phyloP scores from a whole-genome alignment of 37 sponge, comb jelly and placozoan genomes.

The Chondrosia reniformis region DNA sequence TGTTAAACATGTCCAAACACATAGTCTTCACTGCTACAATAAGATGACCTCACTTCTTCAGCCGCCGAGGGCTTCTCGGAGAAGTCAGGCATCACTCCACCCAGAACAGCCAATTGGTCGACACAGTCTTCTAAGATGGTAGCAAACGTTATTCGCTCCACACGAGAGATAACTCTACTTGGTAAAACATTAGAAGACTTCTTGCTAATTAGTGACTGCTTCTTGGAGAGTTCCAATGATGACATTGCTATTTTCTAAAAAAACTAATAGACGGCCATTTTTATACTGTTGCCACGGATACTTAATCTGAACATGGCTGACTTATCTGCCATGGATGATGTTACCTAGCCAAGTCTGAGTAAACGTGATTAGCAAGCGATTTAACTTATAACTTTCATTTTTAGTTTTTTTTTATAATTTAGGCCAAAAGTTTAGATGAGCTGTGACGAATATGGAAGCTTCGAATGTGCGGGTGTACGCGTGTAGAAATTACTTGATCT shows the following conservation, averaged over 20 bases:
- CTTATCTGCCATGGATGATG: no score
- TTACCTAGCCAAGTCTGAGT: no score
- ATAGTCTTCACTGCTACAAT: neutral
- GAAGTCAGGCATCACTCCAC: constrained; percentile 65
- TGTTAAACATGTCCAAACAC: neutral
- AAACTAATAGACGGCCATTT: neutral
- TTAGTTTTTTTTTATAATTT: no score
- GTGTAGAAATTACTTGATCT: no score
- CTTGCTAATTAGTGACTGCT: neutral
- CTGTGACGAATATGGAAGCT: no score
- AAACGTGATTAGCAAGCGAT: no score
- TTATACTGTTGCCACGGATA: neutral
- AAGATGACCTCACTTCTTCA: constrained; percentile 35
- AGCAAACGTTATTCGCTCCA: constrained; percentile 41
- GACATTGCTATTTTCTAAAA: constrained; percentile 7
- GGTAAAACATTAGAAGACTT: neutral
- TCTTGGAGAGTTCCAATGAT: neutral
- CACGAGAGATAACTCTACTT: neutral
- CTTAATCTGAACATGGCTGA: no score
- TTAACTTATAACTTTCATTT: no score
- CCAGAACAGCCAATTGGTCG: constrained; percentile 80
- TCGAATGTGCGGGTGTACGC: neutral
- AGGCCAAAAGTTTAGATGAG: no score
- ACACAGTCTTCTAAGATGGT: constrained; percentile 77
- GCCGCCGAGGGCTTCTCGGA: constrained; percentile 53